phyloP scores from a whole-genome alignment of 1,140 invertebrate species.

The Papilio helenus region DNA sequence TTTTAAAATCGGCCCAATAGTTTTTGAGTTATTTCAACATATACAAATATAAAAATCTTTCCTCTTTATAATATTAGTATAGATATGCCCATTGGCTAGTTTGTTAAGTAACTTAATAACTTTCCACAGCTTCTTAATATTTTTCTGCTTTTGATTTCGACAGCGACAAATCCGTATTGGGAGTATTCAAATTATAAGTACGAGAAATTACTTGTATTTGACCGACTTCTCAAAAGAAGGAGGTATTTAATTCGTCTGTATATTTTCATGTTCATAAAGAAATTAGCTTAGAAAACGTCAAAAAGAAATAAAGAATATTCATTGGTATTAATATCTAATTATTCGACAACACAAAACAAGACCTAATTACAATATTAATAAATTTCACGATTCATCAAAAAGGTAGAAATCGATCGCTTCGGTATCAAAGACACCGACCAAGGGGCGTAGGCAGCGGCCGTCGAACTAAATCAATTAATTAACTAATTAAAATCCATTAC shows the following conservation, averaged over 20 bases:
- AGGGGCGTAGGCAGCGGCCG: conserved; percentile 48
- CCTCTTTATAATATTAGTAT: no score
- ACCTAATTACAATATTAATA: conserved; percentile 12
- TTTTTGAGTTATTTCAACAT: no score
- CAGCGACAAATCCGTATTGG: no score
- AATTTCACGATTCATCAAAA: conserved; percentile 57
- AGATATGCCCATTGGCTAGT: no score
- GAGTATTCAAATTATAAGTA: no score
- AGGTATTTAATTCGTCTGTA: no score
- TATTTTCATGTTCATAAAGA: no score
- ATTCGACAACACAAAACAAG: neutral
- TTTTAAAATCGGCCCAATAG: no score
- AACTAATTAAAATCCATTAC: conserved; percentile 81
- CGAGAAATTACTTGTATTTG: no score
- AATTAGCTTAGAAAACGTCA: neutral
- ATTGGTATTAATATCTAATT: neutral
- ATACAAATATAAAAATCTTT: no score
- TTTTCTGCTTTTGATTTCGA: neutral
- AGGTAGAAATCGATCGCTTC: conserved; percentile 56
- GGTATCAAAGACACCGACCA: conserved; percentile 69
- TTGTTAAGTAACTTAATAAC: no score
- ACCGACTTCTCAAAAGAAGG: no score
- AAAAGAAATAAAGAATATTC: neutral
- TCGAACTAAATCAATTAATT: conserved; percentile 79
- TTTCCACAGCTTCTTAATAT: neutral